Evolutionary conservation across 2,113 vertebrate species (phyloP).

Genomic region (Pollimyrus isidori): DNA sequence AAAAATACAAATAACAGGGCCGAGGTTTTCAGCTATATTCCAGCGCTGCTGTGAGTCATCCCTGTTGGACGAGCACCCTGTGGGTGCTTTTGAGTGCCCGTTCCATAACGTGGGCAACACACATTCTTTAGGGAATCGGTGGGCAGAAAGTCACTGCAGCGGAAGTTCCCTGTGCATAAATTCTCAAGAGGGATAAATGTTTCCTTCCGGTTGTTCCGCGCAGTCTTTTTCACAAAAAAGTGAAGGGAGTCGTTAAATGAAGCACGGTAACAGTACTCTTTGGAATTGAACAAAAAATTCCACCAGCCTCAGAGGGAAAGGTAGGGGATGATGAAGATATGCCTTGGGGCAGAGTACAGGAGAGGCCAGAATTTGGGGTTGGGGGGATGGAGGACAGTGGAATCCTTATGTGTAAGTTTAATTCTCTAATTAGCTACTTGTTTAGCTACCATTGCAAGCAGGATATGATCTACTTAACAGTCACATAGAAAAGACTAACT

Average conservation of each 20-base stretch:
- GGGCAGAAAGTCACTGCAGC: not conserved
- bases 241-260: not conserved
- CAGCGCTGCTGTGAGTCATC: not conserved
- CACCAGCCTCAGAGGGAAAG: not conserved
- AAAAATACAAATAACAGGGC: not conserved
- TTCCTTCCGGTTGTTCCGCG: not conserved
- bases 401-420: slow-evolving; percentile 45
- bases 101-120: slow-evolving; percentile 21
- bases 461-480: slow-evolving; percentile 45
- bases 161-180: not conserved
- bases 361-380: slow-evolving; percentile 30
- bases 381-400: slow-evolving; percentile 11
- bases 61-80: not conserved
- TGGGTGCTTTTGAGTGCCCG: not conserved
- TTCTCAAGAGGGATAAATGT: not conserved
- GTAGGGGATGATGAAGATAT: not conserved
- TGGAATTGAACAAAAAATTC: not conserved
- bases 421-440: slow-evolving; percentile 52
- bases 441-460: slow-evolving; percentile 59
- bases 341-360: not conserved
- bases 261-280: not conserved
- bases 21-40: not conserved
- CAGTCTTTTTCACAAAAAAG: not conserved
- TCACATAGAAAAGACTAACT: slow-evolving; percentile 54
- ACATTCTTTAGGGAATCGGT: slow-evolving; percentile 19